phyloP scores from a whole-genome alignment of 2,797 vertebrate species.

The Sus cebifrons region DNA sequence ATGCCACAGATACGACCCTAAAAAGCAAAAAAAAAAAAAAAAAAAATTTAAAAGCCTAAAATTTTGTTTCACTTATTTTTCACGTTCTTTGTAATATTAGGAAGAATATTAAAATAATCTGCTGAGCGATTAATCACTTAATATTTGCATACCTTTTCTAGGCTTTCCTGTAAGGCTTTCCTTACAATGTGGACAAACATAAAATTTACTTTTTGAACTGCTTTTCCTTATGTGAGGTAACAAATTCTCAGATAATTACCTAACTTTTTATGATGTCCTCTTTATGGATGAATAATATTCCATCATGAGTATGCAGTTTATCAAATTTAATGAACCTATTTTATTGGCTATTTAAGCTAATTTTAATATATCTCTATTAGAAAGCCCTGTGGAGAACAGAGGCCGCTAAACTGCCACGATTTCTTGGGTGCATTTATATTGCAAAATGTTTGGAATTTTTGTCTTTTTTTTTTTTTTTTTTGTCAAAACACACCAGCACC shows the following conservation, averaged over 20 bases:
- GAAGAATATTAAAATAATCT: not conserved
- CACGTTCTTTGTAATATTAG: not conserved
- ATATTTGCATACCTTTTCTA: not conserved
- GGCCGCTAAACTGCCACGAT: not conserved
- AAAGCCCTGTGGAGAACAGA: not conserved
- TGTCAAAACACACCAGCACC: not conserved
- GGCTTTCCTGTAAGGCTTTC: not conserved
- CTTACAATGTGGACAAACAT: not conserved
- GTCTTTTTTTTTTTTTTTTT: not conserved
- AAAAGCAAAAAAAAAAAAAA: no score
- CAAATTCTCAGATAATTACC: not conserved
- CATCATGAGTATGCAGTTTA: not conserved
- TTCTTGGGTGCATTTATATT: not conserved
- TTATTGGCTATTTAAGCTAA: not conserved
- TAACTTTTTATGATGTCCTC: not conserved
- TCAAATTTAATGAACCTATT: not conserved
- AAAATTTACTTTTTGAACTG: not conserved
- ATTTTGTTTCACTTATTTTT: not conserved
- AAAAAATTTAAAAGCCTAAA: not conserved
- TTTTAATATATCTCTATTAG: not conserved
- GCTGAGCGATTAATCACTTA: not conserved
- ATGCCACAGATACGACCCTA: no score
- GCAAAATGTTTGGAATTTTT: not conserved
- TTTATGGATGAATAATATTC: not conserved
- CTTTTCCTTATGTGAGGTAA: not conserved